A percentile compares a stretch with the other conserved stretches of the same genome.
Conservation (phyloP, 2,113 vertebrate species). For the Pangasianodon hypophthalmus region DNA sequence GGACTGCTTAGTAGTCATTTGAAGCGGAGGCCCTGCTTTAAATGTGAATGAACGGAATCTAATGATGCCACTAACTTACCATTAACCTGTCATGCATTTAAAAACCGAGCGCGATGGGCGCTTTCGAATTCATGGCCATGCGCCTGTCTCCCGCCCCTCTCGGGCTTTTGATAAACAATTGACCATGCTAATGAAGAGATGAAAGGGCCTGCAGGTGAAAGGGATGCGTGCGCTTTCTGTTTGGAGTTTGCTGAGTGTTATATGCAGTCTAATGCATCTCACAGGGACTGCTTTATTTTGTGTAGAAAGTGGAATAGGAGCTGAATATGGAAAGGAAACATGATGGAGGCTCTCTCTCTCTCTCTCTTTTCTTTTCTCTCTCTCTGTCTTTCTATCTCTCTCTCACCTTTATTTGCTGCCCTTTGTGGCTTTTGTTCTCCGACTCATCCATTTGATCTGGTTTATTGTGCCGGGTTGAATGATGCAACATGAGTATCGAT, state of each 20-base stretch:
- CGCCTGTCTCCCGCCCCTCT: conserved; percentile 40
- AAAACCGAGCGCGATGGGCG: conserved; percentile 65
- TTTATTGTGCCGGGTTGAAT: conserved; percentile 26
- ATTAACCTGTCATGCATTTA: conserved; percentile 79
- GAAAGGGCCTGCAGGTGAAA: conserved; percentile 64
- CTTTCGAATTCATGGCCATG: conserved; percentile 67
- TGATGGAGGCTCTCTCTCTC: conserved; percentile 14
- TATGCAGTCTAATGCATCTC: conserved; percentile 40
- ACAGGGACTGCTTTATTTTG: conserved; percentile 9
- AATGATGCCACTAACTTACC: conserved; percentile 76
- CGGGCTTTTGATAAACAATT: conserved; percentile 79
- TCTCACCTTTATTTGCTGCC: conserved; percentile 24
- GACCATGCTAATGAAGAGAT: conserved; percentile 74
- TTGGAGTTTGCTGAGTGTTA: conserved; percentile 28
- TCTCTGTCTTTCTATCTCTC: conserved; percentile 9
- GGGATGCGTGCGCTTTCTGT: conserved; percentile 34
- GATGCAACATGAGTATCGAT: conserved; percentile 25
- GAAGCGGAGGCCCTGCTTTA: conserved; percentile 71
- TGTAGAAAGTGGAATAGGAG: neutral
- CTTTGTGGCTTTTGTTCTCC: conserved; percentile 40
- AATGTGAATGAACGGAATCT: conserved; percentile 71
- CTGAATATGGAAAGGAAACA: conserved; percentile 29
- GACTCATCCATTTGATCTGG: conserved; percentile 52
- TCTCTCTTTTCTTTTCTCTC: neutral
- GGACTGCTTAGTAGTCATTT: conserved; percentile 77